phyloP scores from a whole-genome alignment of 2,113 vertebrate species.

The Podocnemis expansa region DNA sequence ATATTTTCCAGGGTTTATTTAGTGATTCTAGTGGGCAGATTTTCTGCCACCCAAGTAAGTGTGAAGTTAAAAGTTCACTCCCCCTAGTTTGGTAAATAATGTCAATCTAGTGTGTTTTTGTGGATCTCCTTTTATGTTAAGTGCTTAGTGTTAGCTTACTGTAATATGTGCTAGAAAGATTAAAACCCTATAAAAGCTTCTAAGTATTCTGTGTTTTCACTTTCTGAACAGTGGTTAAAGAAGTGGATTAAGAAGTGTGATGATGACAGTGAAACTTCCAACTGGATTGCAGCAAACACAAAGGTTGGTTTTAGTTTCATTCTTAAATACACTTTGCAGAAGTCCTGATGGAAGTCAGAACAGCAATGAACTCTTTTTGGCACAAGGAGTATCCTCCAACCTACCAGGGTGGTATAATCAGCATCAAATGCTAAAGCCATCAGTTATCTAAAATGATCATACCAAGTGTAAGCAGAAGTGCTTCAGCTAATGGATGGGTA shows the following conservation, averaged over 20 bases:
- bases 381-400: neutral
- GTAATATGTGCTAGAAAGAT: neutral
- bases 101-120: rapidly evolving
- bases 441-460: neutral
- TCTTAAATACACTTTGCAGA: rapidly evolving
- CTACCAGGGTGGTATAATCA: neutral
- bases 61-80: neutral
- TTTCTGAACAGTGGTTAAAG: constrained; percentile 90
- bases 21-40: no score
- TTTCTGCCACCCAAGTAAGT: neutral
- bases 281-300: constrained; percentile 99
- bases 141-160: neutral
- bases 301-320: constrained; percentile 82
- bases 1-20: neutral
- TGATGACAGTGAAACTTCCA: constrained; percentile 99
- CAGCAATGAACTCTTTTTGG: neutral
- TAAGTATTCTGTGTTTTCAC: neutral
- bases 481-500: neutral
- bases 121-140: neutral
- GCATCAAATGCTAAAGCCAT: neutral
- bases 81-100: neutral
- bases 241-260: constrained; percentile 99
- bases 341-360: neutral
- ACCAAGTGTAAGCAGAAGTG: neutral
- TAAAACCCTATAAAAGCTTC: neutral